phyloP scores from a whole-genome alignment of 2,888 invertebrate species.

The Amphimallon solstitiale region DNA sequence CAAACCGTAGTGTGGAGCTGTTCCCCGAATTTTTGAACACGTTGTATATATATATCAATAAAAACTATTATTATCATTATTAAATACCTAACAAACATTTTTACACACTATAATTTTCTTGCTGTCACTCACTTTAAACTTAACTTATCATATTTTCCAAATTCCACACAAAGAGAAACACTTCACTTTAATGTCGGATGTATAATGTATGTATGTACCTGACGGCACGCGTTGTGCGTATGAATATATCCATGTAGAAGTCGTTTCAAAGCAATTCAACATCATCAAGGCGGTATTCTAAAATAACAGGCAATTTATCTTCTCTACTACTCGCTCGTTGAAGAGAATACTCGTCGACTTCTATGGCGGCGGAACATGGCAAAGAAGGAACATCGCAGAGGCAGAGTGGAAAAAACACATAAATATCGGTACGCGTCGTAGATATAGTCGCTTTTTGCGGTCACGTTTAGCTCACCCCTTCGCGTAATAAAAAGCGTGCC shows the following conservation, averaged over 20 bases:
- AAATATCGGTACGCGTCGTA: slow-evolving; percentile 31
- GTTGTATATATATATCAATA: no score
- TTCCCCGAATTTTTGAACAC: no score
- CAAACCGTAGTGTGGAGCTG: no score
- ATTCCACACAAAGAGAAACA: no score
- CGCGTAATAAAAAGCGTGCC: slow-evolving; percentile 24
- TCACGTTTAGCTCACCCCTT: slow-evolving; percentile 8
- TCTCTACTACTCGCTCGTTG: not conserved
- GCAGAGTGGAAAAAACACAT: slow-evolving; percentile 15
- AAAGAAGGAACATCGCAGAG: not conserved
- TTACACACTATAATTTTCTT: no score
- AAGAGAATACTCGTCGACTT: slow-evolving; percentile 13
- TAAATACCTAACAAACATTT: no score
- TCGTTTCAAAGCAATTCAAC: not conserved
- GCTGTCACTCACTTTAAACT: no score
- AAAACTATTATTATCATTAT: no score
- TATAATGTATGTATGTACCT: no score
- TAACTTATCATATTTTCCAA: no score
- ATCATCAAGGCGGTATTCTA: slow-evolving; percentile 12
- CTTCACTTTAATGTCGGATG: no score
- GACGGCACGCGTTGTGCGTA: no score
- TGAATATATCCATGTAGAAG: not conserved
- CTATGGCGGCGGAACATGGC: slow-evolving; percentile 13
- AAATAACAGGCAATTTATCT: slow-evolving; percentile 26
- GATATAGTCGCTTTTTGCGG: slow-evolving; percentile 24